A percentile compares a stretch with the other conserved stretches of the same genome.
phyloP scores from a whole-genome alignment of 2,113 vertebrate genomes.

The Osmerus eperlanus region DNA sequence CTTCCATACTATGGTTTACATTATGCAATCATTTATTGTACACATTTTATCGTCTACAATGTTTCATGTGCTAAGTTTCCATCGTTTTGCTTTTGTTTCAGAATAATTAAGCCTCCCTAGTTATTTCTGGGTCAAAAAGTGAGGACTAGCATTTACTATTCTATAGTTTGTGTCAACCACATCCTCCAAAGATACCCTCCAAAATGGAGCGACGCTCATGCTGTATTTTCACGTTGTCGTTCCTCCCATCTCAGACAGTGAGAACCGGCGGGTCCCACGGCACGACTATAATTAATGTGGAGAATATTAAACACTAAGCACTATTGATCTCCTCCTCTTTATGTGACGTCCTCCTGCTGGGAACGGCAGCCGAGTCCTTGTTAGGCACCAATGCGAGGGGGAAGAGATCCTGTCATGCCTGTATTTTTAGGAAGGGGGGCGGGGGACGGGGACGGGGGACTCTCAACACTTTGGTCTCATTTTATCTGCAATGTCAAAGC shows the following conservation, averaged over 20 bases:
- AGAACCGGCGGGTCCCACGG: slow-evolving; percentile 29
- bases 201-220: background rate
- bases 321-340: slow-evolving; percentile 49
- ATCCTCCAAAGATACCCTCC: background rate
- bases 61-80: too few relatives aligned
- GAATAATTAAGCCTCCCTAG: too few relatives aligned
- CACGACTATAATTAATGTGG: slow-evolving; percentile 47
- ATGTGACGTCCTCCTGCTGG: slow-evolving; percentile 41
- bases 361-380: slow-evolving; percentile 34
- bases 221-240: slow-evolving; percentile 2
- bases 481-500: slow-evolving; percentile 25
- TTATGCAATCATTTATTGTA: too few relatives aligned
- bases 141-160: too few relatives aligned
- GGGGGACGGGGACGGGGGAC: background rate
- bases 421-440: slow-evolving; percentile 11
- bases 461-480: slow-evolving; percentile 19
- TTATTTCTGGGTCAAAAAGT: too few relatives aligned
- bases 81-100: too few relatives aligned
- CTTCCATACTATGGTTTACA: too few relatives aligned
- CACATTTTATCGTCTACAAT: too few relatives aligned
- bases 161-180: background rate
- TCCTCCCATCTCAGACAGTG: slow-evolving; percentile 28
- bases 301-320: slow-evolving; percentile 55
- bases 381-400: slow-evolving; percentile 33
- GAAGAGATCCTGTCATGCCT: slow-evolving; percentile 35